Conservation (phyloP, 2,888 invertebrate species). For the Apodemia mormo region DNA sequence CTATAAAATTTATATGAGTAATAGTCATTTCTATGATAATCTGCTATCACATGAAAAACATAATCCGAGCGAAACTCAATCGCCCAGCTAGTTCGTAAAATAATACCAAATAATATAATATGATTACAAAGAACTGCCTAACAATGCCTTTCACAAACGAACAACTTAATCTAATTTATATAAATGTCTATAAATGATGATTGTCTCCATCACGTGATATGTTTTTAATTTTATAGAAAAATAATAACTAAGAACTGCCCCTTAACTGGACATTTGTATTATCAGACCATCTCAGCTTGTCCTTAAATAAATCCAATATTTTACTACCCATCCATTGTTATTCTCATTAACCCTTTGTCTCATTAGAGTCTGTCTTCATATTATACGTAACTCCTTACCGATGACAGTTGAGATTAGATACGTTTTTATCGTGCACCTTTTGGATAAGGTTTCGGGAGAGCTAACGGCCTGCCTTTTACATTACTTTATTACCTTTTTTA, state of each 20-base stretch:
- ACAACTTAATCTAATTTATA: too few species aligned
- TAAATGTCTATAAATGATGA: too few species aligned
- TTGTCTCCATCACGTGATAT: too few species aligned
- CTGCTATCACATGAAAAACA: too few species aligned
- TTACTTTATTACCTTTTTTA: slow-evolving; percentile 42
- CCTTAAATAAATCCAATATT: slow-evolving; percentile 77
- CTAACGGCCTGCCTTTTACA: slow-evolving; percentile 23
- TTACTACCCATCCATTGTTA: slow-evolving; percentile 75
- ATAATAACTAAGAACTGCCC: slow-evolving; percentile 40
- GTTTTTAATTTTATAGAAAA: too few species aligned
- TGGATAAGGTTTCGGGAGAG: slow-evolving; percentile 40
- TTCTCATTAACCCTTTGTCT: slow-evolving; percentile 80
- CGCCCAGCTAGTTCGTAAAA: too few species aligned
- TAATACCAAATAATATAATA: too few species aligned
- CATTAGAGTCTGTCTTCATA: slow-evolving; percentile 74
- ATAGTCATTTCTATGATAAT: too few species aligned
- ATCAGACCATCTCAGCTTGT: slow-evolving; percentile 70
- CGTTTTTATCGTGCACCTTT: slow-evolving; percentile 49
- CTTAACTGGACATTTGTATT: slow-evolving; percentile 67
- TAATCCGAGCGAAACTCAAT: too few species aligned
- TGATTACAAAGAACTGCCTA: too few species aligned
- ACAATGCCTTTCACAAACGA: too few species aligned
- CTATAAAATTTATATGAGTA: too few species aligned
- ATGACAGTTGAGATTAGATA: slow-evolving; percentile 75
- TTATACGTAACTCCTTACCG: slow-evolving; percentile 65